Percentiles rank a stretch among this genome's conserved stretches.
Evolutionary conservation across 2,797 vertebrate genomes (phyloP).

Genomic region (Anguilla obscura): DNA sequence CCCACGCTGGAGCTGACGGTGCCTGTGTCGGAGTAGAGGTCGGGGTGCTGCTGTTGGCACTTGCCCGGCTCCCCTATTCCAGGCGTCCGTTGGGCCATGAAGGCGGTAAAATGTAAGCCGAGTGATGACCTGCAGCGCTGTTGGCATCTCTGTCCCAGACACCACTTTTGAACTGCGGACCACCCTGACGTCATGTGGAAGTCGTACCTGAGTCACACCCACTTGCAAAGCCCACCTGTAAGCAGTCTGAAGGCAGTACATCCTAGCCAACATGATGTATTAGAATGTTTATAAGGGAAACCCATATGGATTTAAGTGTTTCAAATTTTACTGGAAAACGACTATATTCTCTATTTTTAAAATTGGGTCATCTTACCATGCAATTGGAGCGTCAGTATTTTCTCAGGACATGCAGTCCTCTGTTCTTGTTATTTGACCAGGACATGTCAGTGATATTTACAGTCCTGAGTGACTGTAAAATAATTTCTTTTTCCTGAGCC

Average conservation of each 20-base stretch:
- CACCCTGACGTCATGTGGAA: conserved; percentile 50
- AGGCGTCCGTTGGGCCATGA: conserved; percentile 63
- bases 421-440: not conserved
- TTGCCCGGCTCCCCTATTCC: conserved; percentile 51
- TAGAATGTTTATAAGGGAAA: not conserved
- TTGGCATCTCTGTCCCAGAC: conserved; percentile 27
- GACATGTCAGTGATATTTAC: not conserved
- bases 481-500: not conserved
- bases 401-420: not conserved
- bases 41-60: conserved; percentile 59
- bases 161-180: conserved; percentile 44
- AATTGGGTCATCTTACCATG: not conserved
- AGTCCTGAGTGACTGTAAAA: not conserved
- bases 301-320: not conserved
- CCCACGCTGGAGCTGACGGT: conserved; percentile 75
- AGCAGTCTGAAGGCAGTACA: not conserved
- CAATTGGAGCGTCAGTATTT: not conserved
- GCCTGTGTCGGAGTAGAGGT: conserved; percentile 67
- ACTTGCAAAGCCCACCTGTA: not conserved
- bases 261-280: not conserved
- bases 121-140: conserved; percentile 11
- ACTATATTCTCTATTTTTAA: not conserved
- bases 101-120: conserved; percentile 39
- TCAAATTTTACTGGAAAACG: not conserved
- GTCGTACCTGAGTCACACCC: conserved; percentile 39